phyloP scores from a whole-genome alignment of 2,797 vertebrate species.

The Limosa lapponica region DNA sequence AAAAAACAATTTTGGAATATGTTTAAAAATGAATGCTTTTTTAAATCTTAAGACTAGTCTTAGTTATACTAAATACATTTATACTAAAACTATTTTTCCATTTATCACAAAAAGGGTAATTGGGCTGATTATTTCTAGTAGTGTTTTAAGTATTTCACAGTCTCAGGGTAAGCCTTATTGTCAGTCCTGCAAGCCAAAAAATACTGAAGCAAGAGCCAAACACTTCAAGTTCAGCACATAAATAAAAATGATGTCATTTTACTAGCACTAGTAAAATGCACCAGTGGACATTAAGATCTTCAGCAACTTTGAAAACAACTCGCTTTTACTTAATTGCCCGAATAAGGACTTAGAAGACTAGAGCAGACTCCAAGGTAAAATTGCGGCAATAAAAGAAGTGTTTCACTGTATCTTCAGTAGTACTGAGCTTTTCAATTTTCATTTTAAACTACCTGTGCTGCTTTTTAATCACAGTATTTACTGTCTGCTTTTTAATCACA shows the following conservation, averaged over 20 bases:
- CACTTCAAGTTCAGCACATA: background rate
- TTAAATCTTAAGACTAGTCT: background rate
- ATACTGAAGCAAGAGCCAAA: background rate
- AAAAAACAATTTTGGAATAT: background rate
- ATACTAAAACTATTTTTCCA: background rate
- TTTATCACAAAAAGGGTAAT: background rate
- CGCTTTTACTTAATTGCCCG: background rate
- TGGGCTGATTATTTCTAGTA: background rate
- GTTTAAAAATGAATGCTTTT: background rate
- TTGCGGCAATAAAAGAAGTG: background rate
- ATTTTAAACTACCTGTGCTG: background rate
- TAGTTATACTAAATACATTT: background rate
- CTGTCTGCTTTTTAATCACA: background rate
- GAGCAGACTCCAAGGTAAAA: background rate
- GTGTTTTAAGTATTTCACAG: background rate
- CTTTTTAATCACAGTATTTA: background rate
- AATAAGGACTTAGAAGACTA: background rate
- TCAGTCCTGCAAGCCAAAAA: background rate
- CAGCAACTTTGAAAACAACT: background rate
- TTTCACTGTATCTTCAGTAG: background rate
- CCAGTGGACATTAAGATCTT: background rate
- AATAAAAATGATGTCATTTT: conserved; percentile 4
- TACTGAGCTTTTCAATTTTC: background rate
- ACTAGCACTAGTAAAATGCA: background rate
- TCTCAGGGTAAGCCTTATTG: background rate